Conservation (phyloP, 2,113 vertebrate species). For the Planiliza haematocheilus region DNA sequence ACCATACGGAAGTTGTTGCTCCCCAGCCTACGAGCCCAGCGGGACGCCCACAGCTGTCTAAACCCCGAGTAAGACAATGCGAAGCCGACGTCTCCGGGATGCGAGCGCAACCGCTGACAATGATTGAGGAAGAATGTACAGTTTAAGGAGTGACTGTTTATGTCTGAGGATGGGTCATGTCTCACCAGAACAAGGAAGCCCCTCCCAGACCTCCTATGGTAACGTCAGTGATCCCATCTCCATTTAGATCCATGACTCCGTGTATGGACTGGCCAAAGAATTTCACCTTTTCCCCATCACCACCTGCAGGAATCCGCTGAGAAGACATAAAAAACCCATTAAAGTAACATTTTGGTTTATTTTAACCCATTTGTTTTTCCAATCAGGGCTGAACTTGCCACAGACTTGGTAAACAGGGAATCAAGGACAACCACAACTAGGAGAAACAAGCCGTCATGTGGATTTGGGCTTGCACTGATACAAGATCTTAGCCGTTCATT, state of each 20-base stretch:
- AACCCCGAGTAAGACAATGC: constrained; percentile 46
- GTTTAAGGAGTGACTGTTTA: constrained; percentile 33
- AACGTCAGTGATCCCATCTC: constrained; percentile 93
- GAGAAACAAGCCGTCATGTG: neutral
- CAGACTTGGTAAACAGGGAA: neutral
- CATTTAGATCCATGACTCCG: constrained; percentile 95
- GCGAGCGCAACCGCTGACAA: constrained; percentile 15
- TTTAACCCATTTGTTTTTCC: no score
- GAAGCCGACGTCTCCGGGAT: constrained; percentile 30
- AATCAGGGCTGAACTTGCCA: neutral
- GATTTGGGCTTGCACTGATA: no score
- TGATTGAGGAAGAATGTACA: constrained; percentile 35
- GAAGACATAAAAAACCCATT: constrained; percentile 25
- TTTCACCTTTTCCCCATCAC: constrained; percentile 91
- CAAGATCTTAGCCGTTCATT: neutral
- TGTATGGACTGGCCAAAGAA: constrained; percentile 98
- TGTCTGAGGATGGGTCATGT: constrained; percentile 7
- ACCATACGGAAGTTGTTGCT: constrained; percentile 63
- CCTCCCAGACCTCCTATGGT: constrained; percentile 97
- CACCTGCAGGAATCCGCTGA: constrained; percentile 93
- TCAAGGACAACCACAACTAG: neutral
- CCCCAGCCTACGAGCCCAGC: constrained; percentile 49
- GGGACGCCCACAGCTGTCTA: constrained; percentile 73
- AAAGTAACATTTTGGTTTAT: neutral
- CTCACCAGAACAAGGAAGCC: constrained; percentile 95